Evolutionary conservation across 2,113 vertebrate genomes (phyloP).

Genomic region (Ageneiosus marmoratus): DNA sequence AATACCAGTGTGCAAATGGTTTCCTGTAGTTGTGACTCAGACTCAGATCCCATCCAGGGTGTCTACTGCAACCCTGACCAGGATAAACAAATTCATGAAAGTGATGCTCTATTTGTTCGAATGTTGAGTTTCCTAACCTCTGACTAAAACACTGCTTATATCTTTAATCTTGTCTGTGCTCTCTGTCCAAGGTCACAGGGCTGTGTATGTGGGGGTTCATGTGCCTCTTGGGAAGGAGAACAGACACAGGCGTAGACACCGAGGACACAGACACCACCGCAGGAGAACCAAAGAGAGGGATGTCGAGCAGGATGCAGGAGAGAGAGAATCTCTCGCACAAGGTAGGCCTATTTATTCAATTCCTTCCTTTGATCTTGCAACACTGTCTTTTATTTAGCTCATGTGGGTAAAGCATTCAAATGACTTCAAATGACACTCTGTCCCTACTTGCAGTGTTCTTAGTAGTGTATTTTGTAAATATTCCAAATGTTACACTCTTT

Average conservation of each 20-base stretch:
- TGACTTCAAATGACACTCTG: not conserved
- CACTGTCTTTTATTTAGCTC: not conserved
- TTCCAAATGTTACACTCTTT: not conserved
- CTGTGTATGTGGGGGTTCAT: constrained; percentile 92
- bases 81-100: not conserved
- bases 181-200: constrained; percentile 83
- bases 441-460: not conserved
- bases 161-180: not conserved
- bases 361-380: not conserved
- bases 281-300: constrained; percentile 80
- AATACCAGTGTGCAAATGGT: not conserved
- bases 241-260: constrained; percentile 84
- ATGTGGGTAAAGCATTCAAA: not conserved
- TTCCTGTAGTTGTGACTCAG: not conserved
- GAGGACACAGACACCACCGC: constrained; percentile 85
- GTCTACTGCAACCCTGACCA: not conserved
- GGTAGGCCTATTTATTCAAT: constrained; percentile 72
- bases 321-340: constrained; percentile 82
- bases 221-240: constrained; percentile 86
- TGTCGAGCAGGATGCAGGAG: constrained; percentile 82
- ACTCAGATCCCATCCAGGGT: not conserved
- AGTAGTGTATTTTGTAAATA: not conserved
- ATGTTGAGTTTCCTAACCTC: not conserved
- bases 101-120: not conserved
- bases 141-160: not conserved